A percentile compares a stretch with the other conserved stretches of the same genome.
These are phyloP conservation scores for Pyrgus malvae DNA, from an alignment of 2,888 invertebrate species.

Conservation along the genomic window DNA sequence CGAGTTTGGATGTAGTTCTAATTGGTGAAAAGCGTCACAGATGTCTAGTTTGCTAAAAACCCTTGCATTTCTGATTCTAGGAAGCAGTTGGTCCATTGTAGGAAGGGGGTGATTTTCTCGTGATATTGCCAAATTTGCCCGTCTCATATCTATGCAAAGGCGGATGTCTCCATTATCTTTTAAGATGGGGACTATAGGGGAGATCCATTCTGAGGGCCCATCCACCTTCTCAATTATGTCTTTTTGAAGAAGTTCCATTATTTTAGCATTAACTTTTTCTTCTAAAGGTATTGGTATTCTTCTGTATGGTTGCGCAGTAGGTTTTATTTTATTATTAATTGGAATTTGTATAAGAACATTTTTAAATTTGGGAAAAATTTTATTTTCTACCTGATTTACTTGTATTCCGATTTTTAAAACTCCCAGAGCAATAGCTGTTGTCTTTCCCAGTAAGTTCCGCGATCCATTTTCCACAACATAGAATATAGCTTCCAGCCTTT, in stretches of 20 bases:
- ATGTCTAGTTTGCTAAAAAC: conserved; percentile 44
- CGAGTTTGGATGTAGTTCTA: conserved; percentile 45
- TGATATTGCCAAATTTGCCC: conserved; percentile 35
- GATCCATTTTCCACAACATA: conserved; percentile 34
- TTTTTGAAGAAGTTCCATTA: conserved; percentile 20
- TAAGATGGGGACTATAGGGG: conserved; percentile 19
- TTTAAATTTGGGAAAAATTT: conserved; percentile 31
- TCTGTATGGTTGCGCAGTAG: conserved; percentile 32
- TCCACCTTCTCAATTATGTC: conserved; percentile 32
- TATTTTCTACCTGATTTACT: conserved; percentile 25
- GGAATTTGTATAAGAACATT: conserved; percentile 19
- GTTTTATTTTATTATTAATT: conserved; percentile 22
- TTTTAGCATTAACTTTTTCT: conserved; percentile 29
- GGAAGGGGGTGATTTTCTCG: conserved; percentile 37
- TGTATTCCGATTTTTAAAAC: conserved; percentile 32
- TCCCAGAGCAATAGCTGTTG: conserved; percentile 29
- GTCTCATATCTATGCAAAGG: conserved; percentile 27
- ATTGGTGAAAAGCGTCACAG: conserved; percentile 49
- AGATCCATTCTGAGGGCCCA: conserved; percentile 26
- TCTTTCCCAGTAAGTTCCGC: conserved; percentile 21
- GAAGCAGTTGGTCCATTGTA: conserved; percentile 29
- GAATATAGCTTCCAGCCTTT: conserved; percentile 17
- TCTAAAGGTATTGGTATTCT: conserved; percentile 34
- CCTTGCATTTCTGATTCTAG: conserved; percentile 35
- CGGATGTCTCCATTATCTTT: conserved; percentile 21